These are phyloP conservation scores for Capitulum mitella DNA, from an alignment of 2,888 invertebrate species.

Conservation along the genomic window DNA sequence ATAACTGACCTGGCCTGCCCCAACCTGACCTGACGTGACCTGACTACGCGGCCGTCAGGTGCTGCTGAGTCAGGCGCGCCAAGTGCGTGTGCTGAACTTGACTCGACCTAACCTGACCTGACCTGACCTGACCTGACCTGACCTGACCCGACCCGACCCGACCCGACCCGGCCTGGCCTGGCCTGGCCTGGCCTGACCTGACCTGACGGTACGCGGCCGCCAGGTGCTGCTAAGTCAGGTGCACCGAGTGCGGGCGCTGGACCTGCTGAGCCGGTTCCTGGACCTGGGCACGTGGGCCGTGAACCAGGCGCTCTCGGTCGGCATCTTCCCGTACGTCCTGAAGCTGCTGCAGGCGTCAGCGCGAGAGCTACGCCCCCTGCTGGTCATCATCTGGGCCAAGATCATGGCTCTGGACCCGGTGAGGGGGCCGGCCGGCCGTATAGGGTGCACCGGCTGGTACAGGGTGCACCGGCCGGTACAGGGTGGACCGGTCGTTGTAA, in stretches of 20 bases:
- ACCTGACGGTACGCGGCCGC: too few species aligned
- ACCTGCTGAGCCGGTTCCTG: slow-evolving; percentile 82
- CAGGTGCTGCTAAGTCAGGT: slow-evolving; percentile 59
- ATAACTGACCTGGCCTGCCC: too few species aligned
- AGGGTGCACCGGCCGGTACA: too few species aligned
- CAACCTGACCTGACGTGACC: too few species aligned
- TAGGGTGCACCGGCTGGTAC: too few species aligned
- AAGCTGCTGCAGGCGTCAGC: slow-evolving; percentile 93
- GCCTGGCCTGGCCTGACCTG: not conserved
- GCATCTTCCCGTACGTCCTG: slow-evolving; percentile 97
- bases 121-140: not conserved
- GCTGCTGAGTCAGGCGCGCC: not conserved
- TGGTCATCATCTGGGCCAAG: slow-evolving; percentile 99
- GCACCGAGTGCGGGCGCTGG: slow-evolving; percentile 88
- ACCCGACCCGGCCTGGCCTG: too few species aligned
- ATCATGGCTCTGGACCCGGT: slow-evolving; percentile 93
- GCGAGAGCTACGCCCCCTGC: slow-evolving; percentile 77
- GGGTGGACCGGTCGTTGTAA: too few species aligned
- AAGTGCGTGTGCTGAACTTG: too few species aligned
- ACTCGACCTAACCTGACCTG: too few species aligned
- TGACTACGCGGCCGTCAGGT: too few species aligned
- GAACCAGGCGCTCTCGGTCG: slow-evolving; percentile 88
- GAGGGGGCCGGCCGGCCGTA: slow-evolving; percentile 44
- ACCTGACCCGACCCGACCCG: not conserved
- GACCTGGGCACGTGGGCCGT: slow-evolving; percentile 96